Evolutionary conservation across 2,113 vertebrate genomes (phyloP).

Genomic region (Ageneiosus marmoratus): DNA sequence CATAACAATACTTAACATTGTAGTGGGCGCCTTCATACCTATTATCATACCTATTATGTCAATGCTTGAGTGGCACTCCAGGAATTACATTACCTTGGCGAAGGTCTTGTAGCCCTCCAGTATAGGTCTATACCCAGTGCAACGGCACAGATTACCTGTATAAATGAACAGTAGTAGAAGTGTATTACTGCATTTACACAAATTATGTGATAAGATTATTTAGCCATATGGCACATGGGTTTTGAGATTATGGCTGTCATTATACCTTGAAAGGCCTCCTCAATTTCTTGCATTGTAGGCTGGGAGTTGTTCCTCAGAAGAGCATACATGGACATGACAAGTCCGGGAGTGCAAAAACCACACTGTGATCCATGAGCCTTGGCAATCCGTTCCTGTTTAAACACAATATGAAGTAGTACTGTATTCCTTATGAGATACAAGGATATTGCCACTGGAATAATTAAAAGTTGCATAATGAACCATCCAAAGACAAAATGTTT

Average conservation of each 20-base stretch:
- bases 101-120: conserved; percentile 90
- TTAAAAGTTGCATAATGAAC: neutral
- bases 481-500: neutral
- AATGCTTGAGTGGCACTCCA: neutral
- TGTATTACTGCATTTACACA: neutral
- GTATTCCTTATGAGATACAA: neutral
- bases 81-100: conserved; percentile 75
- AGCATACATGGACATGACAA: conserved; percentile 96
- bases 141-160: conserved; percentile 92
- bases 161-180: conserved; percentile 20
- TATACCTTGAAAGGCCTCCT: conserved; percentile 92
- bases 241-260: neutral
- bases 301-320: conserved; percentile 82
- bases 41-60: neutral
- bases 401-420: neutral
- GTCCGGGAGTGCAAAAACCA: conserved; percentile 94
- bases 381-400: conserved; percentile 85
- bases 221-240: neutral
- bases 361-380: conserved; percentile 93
- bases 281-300: conserved; percentile 81
- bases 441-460: neutral
- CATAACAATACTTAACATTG: neutral
- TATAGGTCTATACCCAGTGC: conserved; percentile 93
- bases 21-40: neutral
- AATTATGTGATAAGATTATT: neutral